Evolutionary conservation across 2,113 vertebrate genomes (phyloP), one percentile per base, ranked within the genome.

Genomic region (Eulemur macaco): DNA sequence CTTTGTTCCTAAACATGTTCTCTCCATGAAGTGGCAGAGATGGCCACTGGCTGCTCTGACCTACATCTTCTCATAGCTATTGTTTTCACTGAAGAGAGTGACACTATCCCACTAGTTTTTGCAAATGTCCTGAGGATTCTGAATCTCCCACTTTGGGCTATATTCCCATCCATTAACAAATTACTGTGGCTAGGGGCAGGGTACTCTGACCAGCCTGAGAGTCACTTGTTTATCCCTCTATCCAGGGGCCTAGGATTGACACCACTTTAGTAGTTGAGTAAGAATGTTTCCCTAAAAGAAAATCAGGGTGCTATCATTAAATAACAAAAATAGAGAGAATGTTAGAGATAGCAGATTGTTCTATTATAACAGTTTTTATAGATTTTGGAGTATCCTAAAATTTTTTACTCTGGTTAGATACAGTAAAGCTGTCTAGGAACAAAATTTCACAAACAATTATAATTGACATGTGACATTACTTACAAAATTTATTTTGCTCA

Each of bases 401-500:
- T 45, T 2, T 88, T 74, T 87, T 37, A 54, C 52, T 95, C 5
- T 47, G 20, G 14, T 60, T 90, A 27, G 45, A 84, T 92, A 71
- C 50, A 84, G 37, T n/a, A 74, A 91, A 91, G 34, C 47, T 80
- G 27, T 73, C 27, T 91, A 54, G n/a, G 37, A 94, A 54, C 21
- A 92, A n/a, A 91, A 68, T 89, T 96, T 85, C 58, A 78, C 63
- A n/a, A 63, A 80, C 92, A 50, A 73, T 56, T 50, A 25, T 64
- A 86, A 56, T 42, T 93, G 76, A 54, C 34, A 73, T n/a, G n/a
- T 87, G 50, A 87, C 10, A 54, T 63, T 63, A 66, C 60, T 94
- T 94, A 25, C 42, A 95, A 84, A 94, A 93, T 56, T 82, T 12
- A 69, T 54, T 63, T 74, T 93, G 29, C 58, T 68, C n/a, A 83